Base-by-base conservation (phyloP, 30 jellyfish, hydroid and myxozoan species). In the Hydractinia echinata region DNA sequence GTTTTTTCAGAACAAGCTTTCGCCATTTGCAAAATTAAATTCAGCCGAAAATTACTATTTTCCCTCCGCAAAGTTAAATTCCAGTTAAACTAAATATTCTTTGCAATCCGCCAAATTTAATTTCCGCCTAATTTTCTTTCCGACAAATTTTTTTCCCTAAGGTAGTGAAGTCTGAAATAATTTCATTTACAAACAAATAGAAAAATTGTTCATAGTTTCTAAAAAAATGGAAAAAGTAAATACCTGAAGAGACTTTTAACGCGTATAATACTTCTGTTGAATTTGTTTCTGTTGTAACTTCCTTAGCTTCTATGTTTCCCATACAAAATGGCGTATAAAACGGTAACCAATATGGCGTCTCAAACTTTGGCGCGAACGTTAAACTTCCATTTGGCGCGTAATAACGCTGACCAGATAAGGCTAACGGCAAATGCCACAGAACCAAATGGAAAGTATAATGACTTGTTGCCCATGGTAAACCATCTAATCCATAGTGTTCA, bases 381-480 rank as follows among this genome's bases (percentile, higher is more conserved):
- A 93, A 83, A 15, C 94, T 39, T 61, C 96, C 99, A 76, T 85
- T 84, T 11, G 96, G 96, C 0, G 99, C 99, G 72, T 82, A 54
- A 78, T 93, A 93, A 50, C 85, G 95, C 76, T 93, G 99, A 18
- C 99, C 99, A 4, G 99, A 93, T 72, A 93, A 88, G 9, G 99
- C 96, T 54, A 93, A 64, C 6, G 99, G 99, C 39, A 93, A 67
- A 82, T 93, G 99, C 99, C 99, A 93, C 54, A 93, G 79, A 79
- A 93, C 89, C 64, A 93, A 61, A 66, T 93, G 99, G 54, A 93
- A 87, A 5, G 99, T 79, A 51, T 93, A 93, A 71, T 93, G 99
- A 72, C 99, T 93, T 0, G 99, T 86, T 62, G 99, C 99, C 99
- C 99, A 93, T 3, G 99, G 99, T 20, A 93, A 81, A 51, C 99